phyloP scores from a whole-genome alignment of 1,140 invertebrate genomes.

The Pissodes strobi region DNA sequence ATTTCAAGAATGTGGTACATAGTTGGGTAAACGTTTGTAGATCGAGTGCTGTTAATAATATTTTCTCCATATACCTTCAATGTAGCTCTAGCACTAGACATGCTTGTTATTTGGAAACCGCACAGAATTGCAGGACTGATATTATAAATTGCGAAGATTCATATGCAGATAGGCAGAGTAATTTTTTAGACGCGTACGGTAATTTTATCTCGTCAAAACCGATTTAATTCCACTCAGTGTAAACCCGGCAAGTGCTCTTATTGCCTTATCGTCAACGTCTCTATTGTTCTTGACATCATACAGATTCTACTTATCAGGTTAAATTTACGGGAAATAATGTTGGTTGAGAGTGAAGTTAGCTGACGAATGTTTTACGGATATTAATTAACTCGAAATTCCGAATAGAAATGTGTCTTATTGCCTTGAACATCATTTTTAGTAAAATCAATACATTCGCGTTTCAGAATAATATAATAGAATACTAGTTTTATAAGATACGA shows the following conservation, averaged over 20 bases:
- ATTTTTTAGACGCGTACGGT: conserved; percentile 13
- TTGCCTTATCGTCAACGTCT: conserved; percentile 17
- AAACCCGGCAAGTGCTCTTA: conserved; percentile 17
- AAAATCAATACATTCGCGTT: too few species aligned
- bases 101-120: too few species aligned
- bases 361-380: not conserved
- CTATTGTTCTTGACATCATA: conserved; percentile 4
- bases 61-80: too few species aligned
- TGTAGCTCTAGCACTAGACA: too few species aligned
- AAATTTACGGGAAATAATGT: conserved; percentile 14
- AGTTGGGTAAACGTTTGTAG: too few species aligned
- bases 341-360: conserved; percentile 10
- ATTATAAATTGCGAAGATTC: conserved; percentile 4
- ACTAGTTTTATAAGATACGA: too few species aligned
- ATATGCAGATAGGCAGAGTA: conserved; percentile 7
- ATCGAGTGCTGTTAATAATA: too few species aligned
- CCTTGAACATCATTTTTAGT: too few species aligned
- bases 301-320: conserved; percentile 7
- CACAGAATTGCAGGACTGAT: not conserved
- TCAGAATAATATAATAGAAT: too few species aligned
- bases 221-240: conserved; percentile 9
- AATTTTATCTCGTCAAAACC: conserved; percentile 10
- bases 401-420: too few species aligned
- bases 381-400: too few species aligned
- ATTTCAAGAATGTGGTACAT: too few species aligned